Base-by-base conservation (phyloP, 1,140 invertebrate species). In the Phymorhynchus buccinoides region DNA sequence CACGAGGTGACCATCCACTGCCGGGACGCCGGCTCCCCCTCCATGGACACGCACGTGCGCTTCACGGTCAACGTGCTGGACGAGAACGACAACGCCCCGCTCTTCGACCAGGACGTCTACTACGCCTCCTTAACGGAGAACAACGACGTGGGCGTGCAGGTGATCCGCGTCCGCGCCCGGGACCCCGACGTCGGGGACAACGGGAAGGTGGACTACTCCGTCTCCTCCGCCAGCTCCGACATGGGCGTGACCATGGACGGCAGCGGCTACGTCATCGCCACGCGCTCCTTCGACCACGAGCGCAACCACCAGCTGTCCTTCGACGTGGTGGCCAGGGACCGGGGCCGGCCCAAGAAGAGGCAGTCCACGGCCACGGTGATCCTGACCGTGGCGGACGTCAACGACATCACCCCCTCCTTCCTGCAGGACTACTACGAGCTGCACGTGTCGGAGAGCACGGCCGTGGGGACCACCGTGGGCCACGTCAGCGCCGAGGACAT, bases 181-280 rank as follows among this genome's bases (percentile, higher is more conserved):
- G 98, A 99, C 93, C 94, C 95, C 22, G 98, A 99, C 92, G 96
- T 96, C 89, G 98, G 97, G 1, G 86, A 85, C 16, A 90, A 90
- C 71, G 88, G 77, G 4, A 22, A 68, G 16, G 78, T 89, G 27
- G 73, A 41, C 30, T 89, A 89, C 73, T 84, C 86, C 32, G 77
- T 90, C 6, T n/a, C 83, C 7, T 84, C 75, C 66, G 27, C 66
- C 66, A 68, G 80, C 32, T n/a, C 66, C 32, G 86, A 83, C 42
- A 66, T 75, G 16, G 71, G 84, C 39, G 52, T 85, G 4, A 84
- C 83, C 6, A 83, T 85, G n/a, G 84, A 87, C 39, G 35, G 80
- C 80, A 78, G 83, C 35, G 87, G 87, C n/a, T 80, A 84, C 75
- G 86, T 91, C 41, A 82, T 88, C n/a, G 86, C 88, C 56, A 82